Conservation (phyloP, 1,140 invertebrate species). For the Aphaenogaster rudis region DNA sequence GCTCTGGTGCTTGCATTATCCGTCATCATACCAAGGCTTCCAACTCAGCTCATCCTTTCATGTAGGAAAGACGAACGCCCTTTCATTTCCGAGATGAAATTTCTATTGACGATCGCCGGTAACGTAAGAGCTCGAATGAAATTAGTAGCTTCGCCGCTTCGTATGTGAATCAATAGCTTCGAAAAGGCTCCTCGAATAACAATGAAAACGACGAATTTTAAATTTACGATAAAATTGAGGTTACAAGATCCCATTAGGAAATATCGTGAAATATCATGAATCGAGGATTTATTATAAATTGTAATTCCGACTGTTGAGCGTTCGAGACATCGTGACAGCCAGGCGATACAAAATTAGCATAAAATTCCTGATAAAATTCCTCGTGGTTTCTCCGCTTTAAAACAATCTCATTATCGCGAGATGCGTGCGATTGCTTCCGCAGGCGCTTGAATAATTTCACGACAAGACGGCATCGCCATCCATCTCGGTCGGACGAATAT, state of each 20-base stretch:
- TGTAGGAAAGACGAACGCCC: constrained; percentile 2
- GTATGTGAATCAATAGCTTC: constrained; percentile 4
- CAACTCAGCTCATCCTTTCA: constrained; percentile 16
- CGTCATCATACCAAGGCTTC: constrained; percentile 5
- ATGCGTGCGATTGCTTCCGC: background rate
- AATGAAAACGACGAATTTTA: background rate
- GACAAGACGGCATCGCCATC: background rate
- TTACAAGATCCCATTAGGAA: background rate
- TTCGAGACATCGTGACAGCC: background rate
- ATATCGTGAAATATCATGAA: background rate
- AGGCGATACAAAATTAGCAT: background rate
- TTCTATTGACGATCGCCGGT: constrained; percentile 40
- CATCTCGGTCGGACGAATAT: constrained; percentile 32
- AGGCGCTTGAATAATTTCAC: constrained; percentile 34
- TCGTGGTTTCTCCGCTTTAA: background rate
- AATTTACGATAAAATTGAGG: background rate
- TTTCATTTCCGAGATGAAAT: constrained; percentile 67
- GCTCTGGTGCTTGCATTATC: constrained; percentile 60
- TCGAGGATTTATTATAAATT: background rate
- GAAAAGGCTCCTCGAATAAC: background rate
- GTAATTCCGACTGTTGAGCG: background rate
- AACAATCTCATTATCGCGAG: constrained; percentile 42
- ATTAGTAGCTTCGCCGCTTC: constrained; percentile 27
- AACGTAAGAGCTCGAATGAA: constrained; percentile 32
- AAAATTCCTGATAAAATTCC: constrained; percentile 2